Conservation (phyloP, 2,888 invertebrate genomes). For the Melanostoma mellinum region DNA sequence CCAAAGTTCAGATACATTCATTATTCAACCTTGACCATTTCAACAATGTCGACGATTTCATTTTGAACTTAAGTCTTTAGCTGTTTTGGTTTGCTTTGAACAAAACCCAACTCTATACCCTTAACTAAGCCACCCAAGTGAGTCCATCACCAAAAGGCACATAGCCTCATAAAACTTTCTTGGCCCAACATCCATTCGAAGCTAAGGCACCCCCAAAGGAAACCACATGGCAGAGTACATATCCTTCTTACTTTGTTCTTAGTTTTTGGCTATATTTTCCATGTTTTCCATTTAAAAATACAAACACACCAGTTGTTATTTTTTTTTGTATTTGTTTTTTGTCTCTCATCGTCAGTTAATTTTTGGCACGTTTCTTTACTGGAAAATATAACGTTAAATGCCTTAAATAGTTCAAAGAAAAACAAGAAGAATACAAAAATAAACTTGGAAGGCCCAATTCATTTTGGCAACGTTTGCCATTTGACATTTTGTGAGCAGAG, state of each 20-base stretch:
- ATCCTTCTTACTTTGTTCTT: conserved; percentile 50
- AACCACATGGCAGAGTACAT: conserved; percentile 57
- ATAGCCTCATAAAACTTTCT: conserved; percentile 12
- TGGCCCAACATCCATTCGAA: neutral
- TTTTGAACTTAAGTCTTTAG: neutral
- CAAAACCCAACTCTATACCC: neutral
- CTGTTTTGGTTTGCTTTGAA: neutral
- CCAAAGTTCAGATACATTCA: conserved; percentile 3
- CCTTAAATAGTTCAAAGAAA: conserved; percentile 26
- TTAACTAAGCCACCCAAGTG: conserved; percentile 1
- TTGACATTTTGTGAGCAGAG: conserved; percentile 69
- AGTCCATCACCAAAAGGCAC: conserved; percentile 7
- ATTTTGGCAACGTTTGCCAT: conserved; percentile 61
- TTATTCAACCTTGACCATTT: conserved; percentile 49
- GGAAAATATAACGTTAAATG: conserved; percentile 58
- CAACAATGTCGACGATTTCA: conserved; percentile 22
- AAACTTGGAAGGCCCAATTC: conserved; percentile 44
- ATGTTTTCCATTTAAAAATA: conserved; percentile 27
- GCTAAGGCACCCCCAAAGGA: conserved; percentile 12
- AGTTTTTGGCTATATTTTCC: conserved; percentile 60
- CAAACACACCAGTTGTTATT: neutral
- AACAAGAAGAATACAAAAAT: conserved; percentile 12
- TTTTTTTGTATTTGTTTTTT: conserved; percentile 1
- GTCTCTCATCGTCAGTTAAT: conserved; percentile 20
- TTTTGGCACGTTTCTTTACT: conserved; percentile 52